Evolutionary conservation across 2,113 vertebrate genomes (phyloP).

Genomic region (Nibea coibor): DNA sequence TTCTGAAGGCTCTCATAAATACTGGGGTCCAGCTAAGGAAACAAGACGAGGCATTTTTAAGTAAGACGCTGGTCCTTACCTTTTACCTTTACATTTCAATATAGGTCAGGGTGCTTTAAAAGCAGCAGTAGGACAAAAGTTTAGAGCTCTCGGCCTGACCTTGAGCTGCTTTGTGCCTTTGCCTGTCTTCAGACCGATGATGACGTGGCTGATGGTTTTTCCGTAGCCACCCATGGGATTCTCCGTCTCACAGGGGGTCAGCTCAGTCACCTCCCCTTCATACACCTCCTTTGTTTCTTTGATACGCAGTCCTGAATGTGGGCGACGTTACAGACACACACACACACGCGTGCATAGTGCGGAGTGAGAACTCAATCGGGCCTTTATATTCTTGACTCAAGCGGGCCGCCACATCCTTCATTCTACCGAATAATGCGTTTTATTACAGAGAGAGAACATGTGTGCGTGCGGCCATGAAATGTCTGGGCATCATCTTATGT

Average conservation of each 20-base stretch:
- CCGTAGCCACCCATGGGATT: slow-evolving; percentile 99
- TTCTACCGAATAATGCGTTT: slow-evolving; percentile 19
- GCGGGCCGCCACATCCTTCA: slow-evolving; percentile 21
- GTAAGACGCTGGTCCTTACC: neutral
- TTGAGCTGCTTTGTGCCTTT: slow-evolving; percentile 99
- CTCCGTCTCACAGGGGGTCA: slow-evolving; percentile 97
- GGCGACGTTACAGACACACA: slow-evolving; percentile 45
- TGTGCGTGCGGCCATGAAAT: slow-evolving; percentile 45
- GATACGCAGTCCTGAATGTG: slow-evolving; percentile 90
- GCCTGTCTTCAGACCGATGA: slow-evolving; percentile 97
- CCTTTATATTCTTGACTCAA: slow-evolving; percentile 53
- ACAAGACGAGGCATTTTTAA: slow-evolving; percentile 18
- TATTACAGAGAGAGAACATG: slow-evolving; percentile 40
- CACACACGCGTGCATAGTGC: slow-evolving; percentile 73
- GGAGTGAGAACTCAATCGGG: slow-evolving; percentile 69
- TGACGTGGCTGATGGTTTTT: slow-evolving; percentile 98
- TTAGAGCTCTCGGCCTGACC: slow-evolving; percentile 75
- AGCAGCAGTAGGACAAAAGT: neutral
- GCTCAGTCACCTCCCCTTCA: slow-evolving; percentile 98
- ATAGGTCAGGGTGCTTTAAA: neutral
- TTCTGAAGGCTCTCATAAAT: slow-evolving; percentile 99
- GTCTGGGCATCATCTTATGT: slow-evolving; percentile 43
- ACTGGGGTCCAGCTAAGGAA: slow-evolving; percentile 93
- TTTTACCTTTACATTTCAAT: too few species aligned
- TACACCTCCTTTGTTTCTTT: slow-evolving; percentile 99